Evolutionary conservation across 2,888 invertebrate genomes (phyloP).

Genomic region (Leucozona laternaria): DNA sequence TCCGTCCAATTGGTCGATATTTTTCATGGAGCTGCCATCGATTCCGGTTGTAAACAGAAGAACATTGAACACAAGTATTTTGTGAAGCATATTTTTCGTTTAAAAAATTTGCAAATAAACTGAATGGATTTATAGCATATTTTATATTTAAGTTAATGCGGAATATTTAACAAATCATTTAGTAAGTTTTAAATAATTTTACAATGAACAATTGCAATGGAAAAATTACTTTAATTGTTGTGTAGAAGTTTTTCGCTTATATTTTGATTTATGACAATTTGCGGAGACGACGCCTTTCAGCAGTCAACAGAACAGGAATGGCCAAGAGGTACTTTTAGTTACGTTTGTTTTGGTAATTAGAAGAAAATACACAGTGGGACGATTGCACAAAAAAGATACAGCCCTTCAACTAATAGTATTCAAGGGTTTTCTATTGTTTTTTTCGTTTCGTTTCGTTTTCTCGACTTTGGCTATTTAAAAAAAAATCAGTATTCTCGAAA

Average conservation of each 20-base stretch:
- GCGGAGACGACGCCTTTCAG: conserved; percentile 72
- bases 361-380: not conserved
- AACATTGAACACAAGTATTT: conserved; percentile 76
- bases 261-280: conserved; percentile 61
- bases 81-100: conserved; percentile 54
- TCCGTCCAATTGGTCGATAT: conserved; percentile 79
- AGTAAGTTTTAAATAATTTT: conserved; percentile 29
- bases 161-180: conserved; percentile 19
- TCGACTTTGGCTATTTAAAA: too few relatives aligned
- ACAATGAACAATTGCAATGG: conserved; percentile 26
- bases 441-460: too few relatives aligned
- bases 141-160: not conserved
- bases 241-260: conserved; percentile 45
- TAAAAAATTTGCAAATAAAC: conserved; percentile 17
- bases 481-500: too few relatives aligned
- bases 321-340: not conserved
- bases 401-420: too few relatives aligned
- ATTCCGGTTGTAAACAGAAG: conserved; percentile 79
- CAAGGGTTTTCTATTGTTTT: too few relatives aligned
- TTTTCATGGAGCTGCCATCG: conserved; percentile 78
- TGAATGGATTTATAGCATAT: conserved; percentile 66
- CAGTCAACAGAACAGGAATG: conserved; percentile 53
- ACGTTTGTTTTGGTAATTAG: not conserved
- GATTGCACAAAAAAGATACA: not conserved
- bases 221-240: conserved; percentile 31